Conservation (phyloP, 2,113 vertebrate genomes). For the Calcarius ornatus region DNA sequence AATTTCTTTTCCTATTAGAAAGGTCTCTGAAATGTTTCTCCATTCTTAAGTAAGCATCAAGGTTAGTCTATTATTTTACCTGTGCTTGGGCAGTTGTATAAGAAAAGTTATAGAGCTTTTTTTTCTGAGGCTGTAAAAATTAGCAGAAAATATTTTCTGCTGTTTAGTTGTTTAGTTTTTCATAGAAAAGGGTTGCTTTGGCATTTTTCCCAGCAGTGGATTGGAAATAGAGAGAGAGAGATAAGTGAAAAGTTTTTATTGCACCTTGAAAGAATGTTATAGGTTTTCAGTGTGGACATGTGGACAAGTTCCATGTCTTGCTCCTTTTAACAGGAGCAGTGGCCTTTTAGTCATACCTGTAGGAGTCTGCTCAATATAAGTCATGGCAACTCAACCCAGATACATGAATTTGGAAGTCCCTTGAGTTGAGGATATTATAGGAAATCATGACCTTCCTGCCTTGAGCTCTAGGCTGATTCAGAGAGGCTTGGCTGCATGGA, state of each 20-base stretch:
- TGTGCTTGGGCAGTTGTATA: neutral
- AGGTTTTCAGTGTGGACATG: neutral
- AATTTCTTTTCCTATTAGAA: neutral
- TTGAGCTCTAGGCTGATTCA: neutral
- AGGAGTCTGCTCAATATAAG: neutral
- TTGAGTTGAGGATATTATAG: neutral
- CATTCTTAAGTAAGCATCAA: neutral
- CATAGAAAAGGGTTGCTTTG: neutral
- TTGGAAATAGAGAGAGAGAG: neutral
- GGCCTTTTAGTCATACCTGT: neutral
- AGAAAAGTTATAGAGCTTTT: neutral
- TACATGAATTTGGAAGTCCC: neutral
- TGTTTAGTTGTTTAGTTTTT: neutral
- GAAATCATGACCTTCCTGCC: neutral
- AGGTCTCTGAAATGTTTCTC: neutral
- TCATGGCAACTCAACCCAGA: neutral
- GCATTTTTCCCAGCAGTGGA: neutral
- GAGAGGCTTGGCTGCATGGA: neutral
- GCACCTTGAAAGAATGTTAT: rapidly evolving
- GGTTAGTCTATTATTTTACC: neutral
- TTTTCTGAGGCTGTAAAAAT: neutral
- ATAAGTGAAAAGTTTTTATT: neutral
- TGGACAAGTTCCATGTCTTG: neutral
- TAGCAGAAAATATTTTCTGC: neutral
- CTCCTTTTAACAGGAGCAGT: neutral